These are phyloP conservation scores for Pachyramphus minor DNA, from an alignment of 2,113 vertebrate species.

Conservation along the genomic window DNA sequence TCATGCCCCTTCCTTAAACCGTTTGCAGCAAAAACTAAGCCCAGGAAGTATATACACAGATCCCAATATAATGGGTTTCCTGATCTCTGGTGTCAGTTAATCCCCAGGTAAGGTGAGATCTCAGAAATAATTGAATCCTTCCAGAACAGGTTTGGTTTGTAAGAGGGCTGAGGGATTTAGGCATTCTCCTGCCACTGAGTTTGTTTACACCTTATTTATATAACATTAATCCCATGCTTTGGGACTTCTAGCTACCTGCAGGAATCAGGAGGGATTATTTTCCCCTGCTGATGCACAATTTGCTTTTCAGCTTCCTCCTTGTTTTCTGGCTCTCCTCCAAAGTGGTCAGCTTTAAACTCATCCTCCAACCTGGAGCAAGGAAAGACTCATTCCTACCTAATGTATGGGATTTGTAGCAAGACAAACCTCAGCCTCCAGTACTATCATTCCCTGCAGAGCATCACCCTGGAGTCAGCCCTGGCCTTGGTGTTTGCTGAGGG, in stretches of 20 bases:
- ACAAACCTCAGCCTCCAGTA: background rate
- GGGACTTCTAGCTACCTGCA: background rate
- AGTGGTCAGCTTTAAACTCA: background rate
- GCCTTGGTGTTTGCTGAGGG: background rate
- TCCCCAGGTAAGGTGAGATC: background rate
- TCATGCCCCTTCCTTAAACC: background rate
- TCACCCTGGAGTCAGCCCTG: background rate
- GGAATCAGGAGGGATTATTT: slow-evolving; percentile 28
- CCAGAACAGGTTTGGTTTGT: background rate
- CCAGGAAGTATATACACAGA: background rate
- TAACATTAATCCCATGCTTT: background rate
- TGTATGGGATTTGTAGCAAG: background rate
- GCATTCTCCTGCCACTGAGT: background rate
- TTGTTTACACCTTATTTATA: slow-evolving; percentile 22
- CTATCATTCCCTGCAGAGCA: background rate
- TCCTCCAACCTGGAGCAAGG: background rate
- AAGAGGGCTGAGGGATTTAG: background rate
- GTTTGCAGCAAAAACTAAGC: background rate
- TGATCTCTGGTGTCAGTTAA: background rate
- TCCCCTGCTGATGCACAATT: background rate
- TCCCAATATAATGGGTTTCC: background rate
- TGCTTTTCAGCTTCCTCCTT: background rate
- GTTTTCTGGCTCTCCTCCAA: background rate
- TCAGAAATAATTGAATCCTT: slow-evolving; percentile 13
- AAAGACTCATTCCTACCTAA: background rate